Percentiles rank a stretch among this genome's conserved stretches.
These are phyloP conservation scores for Tenebrio molitor DNA, from an alignment of 1,140 invertebrate genomes.

Conservation along the genomic window DNA sequence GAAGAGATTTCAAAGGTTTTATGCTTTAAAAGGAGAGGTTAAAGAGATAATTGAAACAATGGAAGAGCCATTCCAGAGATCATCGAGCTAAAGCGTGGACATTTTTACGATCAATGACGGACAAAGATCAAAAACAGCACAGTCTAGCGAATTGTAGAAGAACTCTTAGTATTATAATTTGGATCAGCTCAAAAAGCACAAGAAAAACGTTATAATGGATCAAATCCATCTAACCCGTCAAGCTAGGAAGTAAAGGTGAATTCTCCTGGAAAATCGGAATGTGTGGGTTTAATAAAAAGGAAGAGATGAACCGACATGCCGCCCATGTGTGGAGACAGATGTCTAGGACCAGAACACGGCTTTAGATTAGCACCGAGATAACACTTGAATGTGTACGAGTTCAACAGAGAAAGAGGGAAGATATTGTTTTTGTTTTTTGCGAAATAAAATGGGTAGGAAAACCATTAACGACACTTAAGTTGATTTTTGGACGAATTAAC, in stretches of 20 bases:
- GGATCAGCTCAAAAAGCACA: not conserved
- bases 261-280: slow-evolving; percentile 12
- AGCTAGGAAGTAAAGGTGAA: slow-evolving; percentile 14
- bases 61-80: slow-evolving; percentile 15
- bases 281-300: not conserved
- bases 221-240: slow-evolving; percentile 13
- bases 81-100: slow-evolving; percentile 15
- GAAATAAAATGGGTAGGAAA: no score
- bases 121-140: not conserved
- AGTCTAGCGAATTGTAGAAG: not conserved
- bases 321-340: not conserved
- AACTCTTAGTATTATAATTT: not conserved
- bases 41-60: slow-evolving; percentile 36
- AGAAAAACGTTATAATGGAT: slow-evolving; percentile 3
- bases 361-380: not conserved
- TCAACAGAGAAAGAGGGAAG: not conserved
- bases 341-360: slow-evolving; percentile 9
- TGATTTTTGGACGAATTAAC: not conserved
- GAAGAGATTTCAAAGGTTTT: slow-evolving; percentile 18
- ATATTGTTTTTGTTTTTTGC: no score
- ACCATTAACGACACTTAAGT: no score
- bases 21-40: slow-evolving; percentile 25
- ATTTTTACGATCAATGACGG: not conserved
- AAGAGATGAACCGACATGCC: not conserved
- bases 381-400: not conserved